Conservation (phyloP, 2,113 vertebrate genomes). For the Aegithalos caudatus region DNA sequence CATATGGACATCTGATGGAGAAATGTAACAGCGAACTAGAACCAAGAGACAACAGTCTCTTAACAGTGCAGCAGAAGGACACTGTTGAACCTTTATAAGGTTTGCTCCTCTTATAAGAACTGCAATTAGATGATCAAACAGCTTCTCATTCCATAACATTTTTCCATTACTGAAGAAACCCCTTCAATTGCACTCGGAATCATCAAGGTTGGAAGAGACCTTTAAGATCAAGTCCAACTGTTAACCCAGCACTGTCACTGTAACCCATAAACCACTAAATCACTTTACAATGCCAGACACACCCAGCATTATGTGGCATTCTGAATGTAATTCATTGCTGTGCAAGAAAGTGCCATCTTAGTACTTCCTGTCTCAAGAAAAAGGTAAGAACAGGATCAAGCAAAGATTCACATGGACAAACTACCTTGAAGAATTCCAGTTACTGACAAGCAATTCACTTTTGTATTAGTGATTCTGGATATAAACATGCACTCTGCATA, state of each 20-base stretch:
- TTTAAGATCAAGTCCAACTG: not conserved
- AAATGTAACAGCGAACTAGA: not conserved
- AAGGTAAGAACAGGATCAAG: not conserved
- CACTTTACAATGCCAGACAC: not conserved
- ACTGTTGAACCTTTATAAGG: not conserved
- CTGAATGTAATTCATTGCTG: not conserved
- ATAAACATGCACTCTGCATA: not conserved
- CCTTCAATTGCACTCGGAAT: not conserved
- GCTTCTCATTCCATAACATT: not conserved
- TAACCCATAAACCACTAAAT: not conserved
- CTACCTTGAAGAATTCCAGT: not conserved
- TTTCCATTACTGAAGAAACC: not conserved
- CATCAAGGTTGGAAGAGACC: not conserved
- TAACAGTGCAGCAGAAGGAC: not conserved
- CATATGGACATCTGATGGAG: not conserved
- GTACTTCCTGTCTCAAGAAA: not conserved
- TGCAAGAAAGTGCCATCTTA: not conserved
- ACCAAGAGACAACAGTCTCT: not conserved
- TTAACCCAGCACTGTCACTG: not conserved
- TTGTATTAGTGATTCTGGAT: not conserved
- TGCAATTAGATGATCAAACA: not conserved
- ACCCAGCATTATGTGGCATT: not conserved
- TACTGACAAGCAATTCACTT: not conserved
- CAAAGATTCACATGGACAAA: not conserved
- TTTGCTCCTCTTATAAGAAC: not conserved